Evolutionary conservation across 2,888 invertebrate species (phyloP), one percentile per base, ranked within the genome.

Genomic region (Perdita meconis): DNA sequence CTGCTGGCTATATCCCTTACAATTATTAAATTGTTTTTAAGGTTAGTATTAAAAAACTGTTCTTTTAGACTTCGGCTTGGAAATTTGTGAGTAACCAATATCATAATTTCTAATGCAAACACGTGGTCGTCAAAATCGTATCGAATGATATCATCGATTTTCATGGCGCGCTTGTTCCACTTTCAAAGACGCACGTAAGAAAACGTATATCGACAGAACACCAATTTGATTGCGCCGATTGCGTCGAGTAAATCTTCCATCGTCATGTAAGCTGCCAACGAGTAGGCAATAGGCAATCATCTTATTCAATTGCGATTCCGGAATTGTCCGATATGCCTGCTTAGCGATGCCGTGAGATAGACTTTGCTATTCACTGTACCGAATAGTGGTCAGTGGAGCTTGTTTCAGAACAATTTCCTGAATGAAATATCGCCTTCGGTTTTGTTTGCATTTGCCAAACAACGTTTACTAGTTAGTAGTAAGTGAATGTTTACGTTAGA

Each of bases 121-220:
- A 30, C 13, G 30, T n/a, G n/a, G 30, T 22, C 16, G 16, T 26
- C 34, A 24, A 70, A 70, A 64, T 60, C 24, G 22, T 59, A 50
- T 50, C 73, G 26, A 67, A 22, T 12, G 47, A 44, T 53, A 68
- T 67, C 59, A 67, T 63, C 59, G 47, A 70, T 70, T 70, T 70
- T 55, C 70, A 56, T 12, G 19, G 22, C 10, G 22, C 12, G 55
- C 44, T 44, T 38, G 63, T 63, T 26, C 70, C 56, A 55, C 22
- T 70, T 64, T 64, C 47, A 5, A 44, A 26, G 44, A 44, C 65
- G n/a, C 19, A 19, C 47, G 56, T 47, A 36, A 1, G 8, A 6
- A 55, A 26, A 16, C 26, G 26, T 13, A 40, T 65, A 64, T 65
- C 70, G 65, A 70, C 70, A 50, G 26, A 56, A 56, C 56, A 38